phyloP scores from a whole-genome alignment of 1,140 invertebrate genomes.

The Drosophila albomicans region DNA sequence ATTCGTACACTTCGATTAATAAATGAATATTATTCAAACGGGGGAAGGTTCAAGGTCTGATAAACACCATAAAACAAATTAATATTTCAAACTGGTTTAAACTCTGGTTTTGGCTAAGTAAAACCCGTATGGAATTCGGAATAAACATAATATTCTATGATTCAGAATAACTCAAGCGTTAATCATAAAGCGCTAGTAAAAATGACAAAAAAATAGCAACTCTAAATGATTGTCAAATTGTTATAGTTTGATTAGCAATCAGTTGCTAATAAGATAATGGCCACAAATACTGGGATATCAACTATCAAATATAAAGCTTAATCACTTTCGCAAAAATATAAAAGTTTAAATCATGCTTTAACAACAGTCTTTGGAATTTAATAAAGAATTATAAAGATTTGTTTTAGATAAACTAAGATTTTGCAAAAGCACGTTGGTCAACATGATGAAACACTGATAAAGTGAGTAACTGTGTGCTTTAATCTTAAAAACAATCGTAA shows the following conservation, averaged over 20 bases:
- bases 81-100: not conserved
- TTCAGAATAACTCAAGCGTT: not conserved
- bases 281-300: too few relatives aligned
- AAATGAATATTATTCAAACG: too few relatives aligned
- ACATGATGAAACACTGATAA: constrained; percentile 16
- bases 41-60: not conserved
- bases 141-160: not conserved
- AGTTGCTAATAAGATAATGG: constrained; percentile 11
- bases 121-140: not conserved
- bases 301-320: too few relatives aligned
- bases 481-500: constrained; percentile 36
- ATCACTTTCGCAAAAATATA: too few relatives aligned
- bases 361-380: not conserved
- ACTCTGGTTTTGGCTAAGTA: not conserved
- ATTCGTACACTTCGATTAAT: constrained; percentile 1
- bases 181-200: not conserved
- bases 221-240: not conserved
- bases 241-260: constrained; percentile 1
- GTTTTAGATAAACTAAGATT: constrained; percentile 22
- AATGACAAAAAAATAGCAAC: not conserved
- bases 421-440: constrained; percentile 36
- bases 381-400: constrained; percentile 22
- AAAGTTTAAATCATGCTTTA: too few relatives aligned
- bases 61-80: not conserved
- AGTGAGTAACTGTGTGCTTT: constrained; percentile 24